phyloP scores from a whole-genome alignment of 2,797 vertebrate species.

The Notolepis coatsorum region DNA sequence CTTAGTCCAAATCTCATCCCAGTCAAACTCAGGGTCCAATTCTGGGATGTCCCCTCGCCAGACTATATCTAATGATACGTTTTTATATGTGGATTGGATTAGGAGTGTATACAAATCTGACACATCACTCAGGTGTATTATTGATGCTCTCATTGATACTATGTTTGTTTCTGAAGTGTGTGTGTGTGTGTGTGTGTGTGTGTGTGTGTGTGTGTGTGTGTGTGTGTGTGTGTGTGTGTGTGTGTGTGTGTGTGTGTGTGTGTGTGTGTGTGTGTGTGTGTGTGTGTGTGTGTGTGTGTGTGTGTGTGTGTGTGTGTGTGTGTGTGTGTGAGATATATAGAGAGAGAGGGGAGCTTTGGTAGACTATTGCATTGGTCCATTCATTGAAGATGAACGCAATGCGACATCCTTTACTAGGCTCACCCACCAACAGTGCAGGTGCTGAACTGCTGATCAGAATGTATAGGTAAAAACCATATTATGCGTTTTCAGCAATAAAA shows the following conservation, averaged over 20 bases:
- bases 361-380: no score
- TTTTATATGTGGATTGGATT: neutral
- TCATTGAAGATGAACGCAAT: no score
- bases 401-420: no score
- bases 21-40: neutral
- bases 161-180: neutral
- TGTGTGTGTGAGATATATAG: no score
- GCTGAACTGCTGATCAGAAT: no score
- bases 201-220: neutral
- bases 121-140: no score
- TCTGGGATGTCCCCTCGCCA: conserved; percentile 16
- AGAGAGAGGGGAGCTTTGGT: no score
- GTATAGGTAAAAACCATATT: no score
- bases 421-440: no score
- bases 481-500: no score
- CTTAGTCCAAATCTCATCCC: neutral
- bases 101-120: no score
- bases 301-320: neutral
- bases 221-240: conserved; percentile 1
- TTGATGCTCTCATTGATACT: neutral
- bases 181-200: neutral
- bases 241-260: conserved; percentile 2
- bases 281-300: neutral
- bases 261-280: neutral
- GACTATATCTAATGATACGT: conserved; percentile 10